These are phyloP conservation scores for Monochamus alternatus DNA, from an alignment of 2,888 invertebrate genomes.

Conservation along the genomic window DNA sequence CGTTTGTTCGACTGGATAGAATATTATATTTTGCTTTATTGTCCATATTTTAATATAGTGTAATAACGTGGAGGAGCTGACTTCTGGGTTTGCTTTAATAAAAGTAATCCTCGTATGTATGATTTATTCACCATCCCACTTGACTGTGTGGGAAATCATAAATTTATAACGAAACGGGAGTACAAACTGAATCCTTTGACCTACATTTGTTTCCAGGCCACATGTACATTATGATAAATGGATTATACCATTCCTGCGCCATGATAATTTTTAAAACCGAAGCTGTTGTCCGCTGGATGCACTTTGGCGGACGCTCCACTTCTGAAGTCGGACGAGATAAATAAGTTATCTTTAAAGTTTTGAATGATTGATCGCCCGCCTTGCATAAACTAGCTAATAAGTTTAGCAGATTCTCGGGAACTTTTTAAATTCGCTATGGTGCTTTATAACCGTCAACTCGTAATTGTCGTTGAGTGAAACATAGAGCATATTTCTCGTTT, in stretches of 20 bases:
- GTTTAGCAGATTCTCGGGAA: not conserved
- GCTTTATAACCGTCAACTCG: not conserved
- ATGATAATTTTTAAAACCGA: slow-evolving; percentile 1
- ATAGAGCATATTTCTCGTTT: no score
- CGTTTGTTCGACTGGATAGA: no score
- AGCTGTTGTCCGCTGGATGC: not conserved
- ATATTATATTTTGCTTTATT: no score
- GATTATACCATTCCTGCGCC: not conserved
- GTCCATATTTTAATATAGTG: not conserved
- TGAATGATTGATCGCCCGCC: not conserved
- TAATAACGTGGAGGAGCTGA: no score
- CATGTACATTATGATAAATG: slow-evolving; percentile 9
- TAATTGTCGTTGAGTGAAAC: no score
- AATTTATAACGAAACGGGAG: not conserved
- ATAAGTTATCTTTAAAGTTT: not conserved
- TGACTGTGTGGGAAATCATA: slow-evolving; percentile 8
- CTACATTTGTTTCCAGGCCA: slow-evolving; percentile 4
- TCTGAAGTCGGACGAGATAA: not conserved
- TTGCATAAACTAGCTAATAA: no score
- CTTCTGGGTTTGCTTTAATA: not conserved
- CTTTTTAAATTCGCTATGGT: not conserved
- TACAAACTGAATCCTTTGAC: slow-evolving; percentile 12
- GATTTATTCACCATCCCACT: not conserved
- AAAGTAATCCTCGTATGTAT: not conserved
- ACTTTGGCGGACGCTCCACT: not conserved